Evolutionary conservation across 2,888 invertebrate species (phyloP).

Genomic region (Lymantria dispar): DNA sequence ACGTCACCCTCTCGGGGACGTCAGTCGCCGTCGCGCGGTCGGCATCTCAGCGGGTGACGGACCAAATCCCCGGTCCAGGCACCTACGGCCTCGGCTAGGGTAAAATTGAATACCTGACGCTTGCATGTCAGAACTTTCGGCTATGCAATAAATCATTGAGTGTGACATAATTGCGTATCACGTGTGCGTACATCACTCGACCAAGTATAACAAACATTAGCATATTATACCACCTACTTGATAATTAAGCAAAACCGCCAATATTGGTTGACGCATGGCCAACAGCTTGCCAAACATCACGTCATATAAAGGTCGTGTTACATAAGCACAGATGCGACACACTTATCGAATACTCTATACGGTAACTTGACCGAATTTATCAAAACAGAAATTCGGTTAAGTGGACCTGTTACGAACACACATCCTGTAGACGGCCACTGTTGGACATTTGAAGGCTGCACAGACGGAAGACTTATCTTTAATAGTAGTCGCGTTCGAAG

Average conservation of each 20-base stretch:
- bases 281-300: slow-evolving; percentile 26
- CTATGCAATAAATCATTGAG: neutral
- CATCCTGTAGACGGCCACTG: neutral
- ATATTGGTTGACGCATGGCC: slow-evolving; percentile 26
- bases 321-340: slow-evolving; percentile 31
- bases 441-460: too few species aligned
- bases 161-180: slow-evolving; percentile 2
- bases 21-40: too few species aligned
- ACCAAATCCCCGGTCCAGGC: too few species aligned
- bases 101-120: too few species aligned
- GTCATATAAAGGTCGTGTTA: slow-evolving; percentile 26
- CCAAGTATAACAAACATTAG: slow-evolving; percentile 4
- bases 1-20: too few species aligned
- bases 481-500: too few species aligned
- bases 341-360: slow-evolving; percentile 20
- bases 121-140: too few species aligned
- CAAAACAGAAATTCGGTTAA: slow-evolving; percentile 26
- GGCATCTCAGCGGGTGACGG: too few species aligned
- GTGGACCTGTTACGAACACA: slow-evolving; percentile 18
- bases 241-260: slow-evolving; percentile 17
- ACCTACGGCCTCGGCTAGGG: too few species aligned
- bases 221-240: slow-evolving; percentile 7
- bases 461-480: too few species aligned
- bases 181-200: slow-evolving; percentile 2
- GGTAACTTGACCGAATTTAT: slow-evolving; percentile 23